These are phyloP conservation scores for Betta splendens DNA, from an alignment of 2,797 vertebrate species.

Conservation along the genomic window DNA sequence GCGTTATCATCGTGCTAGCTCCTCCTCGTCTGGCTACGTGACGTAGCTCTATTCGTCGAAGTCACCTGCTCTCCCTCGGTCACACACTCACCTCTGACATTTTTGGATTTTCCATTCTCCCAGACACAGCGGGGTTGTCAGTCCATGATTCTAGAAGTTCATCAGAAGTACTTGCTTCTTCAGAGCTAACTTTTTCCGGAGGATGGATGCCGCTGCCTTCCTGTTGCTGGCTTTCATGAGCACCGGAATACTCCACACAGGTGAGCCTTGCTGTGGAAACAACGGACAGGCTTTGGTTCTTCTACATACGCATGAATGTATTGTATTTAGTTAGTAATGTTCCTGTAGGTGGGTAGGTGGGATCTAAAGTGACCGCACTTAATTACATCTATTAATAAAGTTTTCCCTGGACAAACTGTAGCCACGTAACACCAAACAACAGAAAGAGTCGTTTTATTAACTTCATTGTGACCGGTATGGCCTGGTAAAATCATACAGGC, in stretches of 20 bases:
- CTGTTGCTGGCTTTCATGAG: slow-evolving; percentile 24
- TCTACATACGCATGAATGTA: too few species aligned
- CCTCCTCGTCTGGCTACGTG: background rate
- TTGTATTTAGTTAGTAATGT: too few species aligned
- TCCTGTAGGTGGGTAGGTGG: too few species aligned
- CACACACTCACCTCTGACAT: background rate
- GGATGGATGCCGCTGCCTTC: slow-evolving; percentile 40
- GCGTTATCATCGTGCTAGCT: background rate
- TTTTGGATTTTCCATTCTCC: slow-evolving; percentile 45
- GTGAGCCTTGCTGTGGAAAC: slow-evolving; percentile 44
- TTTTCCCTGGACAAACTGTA: too few species aligned
- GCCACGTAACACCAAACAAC: too few species aligned
- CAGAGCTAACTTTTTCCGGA: background rate
- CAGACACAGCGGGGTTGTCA: too few species aligned
- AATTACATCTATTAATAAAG: too few species aligned
- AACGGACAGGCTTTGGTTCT: too few species aligned
- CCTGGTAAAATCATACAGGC: too few species aligned
- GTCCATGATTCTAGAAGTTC: background rate
- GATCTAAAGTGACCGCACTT: too few species aligned
- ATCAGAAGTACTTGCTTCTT: background rate
- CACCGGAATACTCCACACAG: slow-evolving; percentile 38
- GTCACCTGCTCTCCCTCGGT: slow-evolving; percentile 33
- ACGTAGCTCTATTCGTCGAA: background rate
- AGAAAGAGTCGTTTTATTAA: too few species aligned
- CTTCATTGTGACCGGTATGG: too few species aligned